Evolutionary conservation across 2,888 invertebrate genomes (phyloP), one percentile per base, ranked within the genome.

Genomic region (Tenthredo livida): DNA sequence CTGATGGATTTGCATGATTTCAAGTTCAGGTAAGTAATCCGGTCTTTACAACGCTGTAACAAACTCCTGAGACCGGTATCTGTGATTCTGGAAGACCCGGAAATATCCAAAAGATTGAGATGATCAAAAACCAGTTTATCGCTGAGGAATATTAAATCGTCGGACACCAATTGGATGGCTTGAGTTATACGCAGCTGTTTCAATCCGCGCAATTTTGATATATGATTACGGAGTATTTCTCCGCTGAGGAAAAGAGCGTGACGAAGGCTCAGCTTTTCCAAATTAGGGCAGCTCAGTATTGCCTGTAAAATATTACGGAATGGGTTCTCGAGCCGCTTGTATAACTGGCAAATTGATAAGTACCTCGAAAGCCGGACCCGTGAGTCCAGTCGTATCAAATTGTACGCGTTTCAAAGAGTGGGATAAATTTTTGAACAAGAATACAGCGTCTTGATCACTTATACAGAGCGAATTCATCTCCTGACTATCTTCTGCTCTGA

Each of bases 331-430:
- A 17, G 5, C 25, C 29, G 75, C n/a, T 73, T 75, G 15, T 6
- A n/a, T 15, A 40, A 25, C 58, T 54, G 43, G 50, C 29, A 21
- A 40, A 77, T 47, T 6, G 17, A 17, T 25, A 54, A 37, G 21
- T 84, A 84, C 84, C 84, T 61, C 37, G 47, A 84, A 84, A 0
- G 84, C 65, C n/a, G 58, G 65, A 43, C 61, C 65, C 4, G 77
- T 50, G n/a, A 84, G 78, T 43, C 84, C 84, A 40, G 67, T 84
- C 29, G 84, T 84, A 80, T 84, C 84, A 33, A 84, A 84, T 21
- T 84, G 67, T 7, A 84, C 33, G 33, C 78, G 65, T 43, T 80
- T 78, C 25, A 84, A 65, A 9, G 47, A 40, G 33, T 80, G 58
- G 37, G 78, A 65, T 78, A 84, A 65, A 47, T 47, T 84, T 61